Percentiles rank a stretch among this genome's conserved stretches.
Evolutionary conservation across 1,140 invertebrate genomes (phyloP).

Genomic region (Delia radicum): DNA sequence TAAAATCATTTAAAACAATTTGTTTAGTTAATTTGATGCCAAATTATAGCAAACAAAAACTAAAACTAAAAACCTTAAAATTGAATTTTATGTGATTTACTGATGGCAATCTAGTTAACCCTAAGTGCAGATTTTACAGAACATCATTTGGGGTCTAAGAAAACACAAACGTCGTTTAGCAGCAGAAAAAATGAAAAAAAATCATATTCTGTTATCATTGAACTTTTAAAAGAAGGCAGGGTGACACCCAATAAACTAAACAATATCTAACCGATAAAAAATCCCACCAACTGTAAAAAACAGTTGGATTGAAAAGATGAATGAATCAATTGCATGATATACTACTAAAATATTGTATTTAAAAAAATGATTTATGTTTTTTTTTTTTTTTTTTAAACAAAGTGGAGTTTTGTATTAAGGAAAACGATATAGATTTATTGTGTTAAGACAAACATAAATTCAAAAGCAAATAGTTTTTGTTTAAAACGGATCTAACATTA

Average conservation of each 20-base stretch:
- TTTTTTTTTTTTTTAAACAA: background rate
- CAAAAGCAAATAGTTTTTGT: background rate
- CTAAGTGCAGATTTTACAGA: background rate
- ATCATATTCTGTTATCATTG: constrained; percentile 1
- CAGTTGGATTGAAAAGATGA: background rate
- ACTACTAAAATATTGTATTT: background rate
- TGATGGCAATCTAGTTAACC: background rate
- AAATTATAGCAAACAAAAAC: background rate
- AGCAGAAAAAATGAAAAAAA: too few species aligned
- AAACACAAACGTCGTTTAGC: background rate
- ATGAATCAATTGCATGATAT: background rate
- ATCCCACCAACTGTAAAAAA: background rate
- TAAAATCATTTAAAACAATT: background rate
- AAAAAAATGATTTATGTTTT: background rate
- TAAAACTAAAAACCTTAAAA: background rate
- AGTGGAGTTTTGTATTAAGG: background rate
- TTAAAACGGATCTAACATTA: background rate
- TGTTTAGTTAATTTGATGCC: background rate
- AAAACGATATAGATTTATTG: background rate
- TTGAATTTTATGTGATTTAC: background rate
- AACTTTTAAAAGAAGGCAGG: background rate
- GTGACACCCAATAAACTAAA: background rate
- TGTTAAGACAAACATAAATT: too few species aligned
- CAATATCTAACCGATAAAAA: background rate
- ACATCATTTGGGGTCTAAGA: background rate